phyloP scores from a whole-genome alignment of 2,888 invertebrate genomes.

The Xylocampa areola region DNA sequence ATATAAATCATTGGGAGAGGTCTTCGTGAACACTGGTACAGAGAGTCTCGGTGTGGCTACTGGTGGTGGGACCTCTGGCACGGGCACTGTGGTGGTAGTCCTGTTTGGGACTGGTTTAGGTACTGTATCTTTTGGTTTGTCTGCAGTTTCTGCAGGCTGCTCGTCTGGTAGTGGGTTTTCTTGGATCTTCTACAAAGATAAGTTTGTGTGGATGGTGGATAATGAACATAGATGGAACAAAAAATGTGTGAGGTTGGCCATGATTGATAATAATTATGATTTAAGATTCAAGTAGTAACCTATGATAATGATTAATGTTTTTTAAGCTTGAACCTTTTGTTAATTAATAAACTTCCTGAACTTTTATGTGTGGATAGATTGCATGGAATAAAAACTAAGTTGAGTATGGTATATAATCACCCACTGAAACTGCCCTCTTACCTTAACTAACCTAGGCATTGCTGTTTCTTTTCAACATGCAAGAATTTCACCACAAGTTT shows the following conservation, averaged over 20 bases:
- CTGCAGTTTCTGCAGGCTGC: constrained; percentile 38
- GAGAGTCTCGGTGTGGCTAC: constrained; percentile 63
- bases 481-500: constrained; percentile 56
- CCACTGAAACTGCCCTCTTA: constrained; percentile 4
- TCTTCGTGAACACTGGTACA: constrained; percentile 77
- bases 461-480: constrained; percentile 18
- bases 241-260: too few species aligned
- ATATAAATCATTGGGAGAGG: constrained; percentile 83
- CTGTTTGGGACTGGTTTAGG: constrained; percentile 60
- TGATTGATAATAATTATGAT: too few species aligned
- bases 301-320: too few species aligned
- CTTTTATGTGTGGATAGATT: too few species aligned
- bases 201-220: too few species aligned
- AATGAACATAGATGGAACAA: too few species aligned
- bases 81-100: constrained; percentile 55
- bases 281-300: too few species aligned
- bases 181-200: constrained; percentile 74
- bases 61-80: constrained; percentile 57
- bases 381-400: too few species aligned
- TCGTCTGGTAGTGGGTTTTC: constrained; percentile 68
- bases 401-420: neutral
- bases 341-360: too few species aligned
- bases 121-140: constrained; percentile 64
- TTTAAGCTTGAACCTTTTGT: too few species aligned
- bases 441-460: constrained; percentile 32